Conservation (phyloP, 2,888 invertebrate species). For the Conistra vaccinii region DNA sequence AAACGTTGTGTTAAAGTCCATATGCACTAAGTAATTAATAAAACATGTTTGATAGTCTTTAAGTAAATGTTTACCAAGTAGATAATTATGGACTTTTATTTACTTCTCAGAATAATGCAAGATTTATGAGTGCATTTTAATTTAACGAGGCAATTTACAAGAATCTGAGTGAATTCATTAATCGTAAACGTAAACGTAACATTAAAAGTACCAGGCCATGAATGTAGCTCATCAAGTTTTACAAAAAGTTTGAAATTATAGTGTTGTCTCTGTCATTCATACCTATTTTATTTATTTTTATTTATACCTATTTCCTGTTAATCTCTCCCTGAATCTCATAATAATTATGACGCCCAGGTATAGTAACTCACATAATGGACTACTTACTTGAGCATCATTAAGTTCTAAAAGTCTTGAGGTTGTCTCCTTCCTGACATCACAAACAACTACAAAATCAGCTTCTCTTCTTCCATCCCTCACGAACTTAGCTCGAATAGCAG, state of each 20-base stretch:
- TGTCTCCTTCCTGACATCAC: conserved; percentile 96
- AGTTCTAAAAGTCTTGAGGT: conserved; percentile 94
- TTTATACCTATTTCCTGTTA: too few species aligned
- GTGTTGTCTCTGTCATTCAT: background rate
- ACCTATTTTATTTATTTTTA: too few species aligned
- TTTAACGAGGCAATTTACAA: conserved; percentile 9
- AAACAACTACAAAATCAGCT: conserved; percentile 97
- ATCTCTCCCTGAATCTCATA: background rate
- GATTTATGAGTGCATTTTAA: conserved; percentile 27
- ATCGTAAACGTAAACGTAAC: too few species aligned
- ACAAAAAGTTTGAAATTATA: too few species aligned
- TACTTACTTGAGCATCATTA: conserved; percentile 94
- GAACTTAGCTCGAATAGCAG: conserved; percentile 94
- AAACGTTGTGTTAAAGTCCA: conserved; percentile 3
- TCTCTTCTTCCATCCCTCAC: conserved; percentile 93
- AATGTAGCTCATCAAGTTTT: background rate
- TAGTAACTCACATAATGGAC: background rate
- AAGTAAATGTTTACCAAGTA: conserved; percentile 7
- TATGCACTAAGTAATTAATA: conserved; percentile 4
- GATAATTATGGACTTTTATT: conserved; percentile 6
- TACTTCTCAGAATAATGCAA: conserved; percentile 6
- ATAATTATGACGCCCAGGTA: background rate
- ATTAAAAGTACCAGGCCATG: background rate
- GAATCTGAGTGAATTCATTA: conserved; percentile 1
- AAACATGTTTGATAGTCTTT: background rate